Evolutionary conservation across 1,140 invertebrate species (phyloP), one percentile per base, ranked within the genome.

Genomic region (Oreohelix idahoensis): DNA sequence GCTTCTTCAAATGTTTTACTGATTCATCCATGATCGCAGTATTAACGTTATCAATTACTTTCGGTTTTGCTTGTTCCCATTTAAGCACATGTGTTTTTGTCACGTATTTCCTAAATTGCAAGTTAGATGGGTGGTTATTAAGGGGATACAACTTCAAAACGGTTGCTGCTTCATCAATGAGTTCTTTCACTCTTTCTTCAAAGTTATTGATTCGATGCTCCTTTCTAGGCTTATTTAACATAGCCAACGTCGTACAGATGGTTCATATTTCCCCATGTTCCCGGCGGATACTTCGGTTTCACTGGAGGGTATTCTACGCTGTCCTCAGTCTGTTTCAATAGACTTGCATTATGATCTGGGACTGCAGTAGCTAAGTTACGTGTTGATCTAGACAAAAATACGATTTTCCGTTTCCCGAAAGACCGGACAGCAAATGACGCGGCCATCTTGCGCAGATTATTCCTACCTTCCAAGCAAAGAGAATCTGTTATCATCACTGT

Each of bases 221-320:
- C 32, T 1, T 51, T 17, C 13, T 76, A 35, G 45, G 23, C 11
- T 4, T 1, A 5, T n/a, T 13, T 15, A 76, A 49, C 74, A 76
- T 76, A 26, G 74, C n/a, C 17, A 51, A 36, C 1, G 39, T 81
- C 87, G 17, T 83, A 70, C 39, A 83, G 53, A 17, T 77, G 76
- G 8, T 71, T 63, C 85, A 89, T 88, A n/a, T 84, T 73, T 11
- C 87, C 87, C 90, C 90, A 91, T 69, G 51, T 83, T 29, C 90
- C 90, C 0, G 87, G 83, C 0, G 90, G 90, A 84, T 82, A 90
- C 84, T 86, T 87, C 0, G 88, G 86, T 69, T 88, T 91, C 26
- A 89, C 83, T 0, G 86, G 84, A 29, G 90, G 90, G 78, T 91
- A 91, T 45, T 70, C 38, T 17, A 58, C 53, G 26, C 1, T 35